Evolutionary conservation across 2,888 invertebrate genomes (phyloP), one percentile per base, ranked within the genome.

Genomic region (Drosophila aldrichi): DNA sequence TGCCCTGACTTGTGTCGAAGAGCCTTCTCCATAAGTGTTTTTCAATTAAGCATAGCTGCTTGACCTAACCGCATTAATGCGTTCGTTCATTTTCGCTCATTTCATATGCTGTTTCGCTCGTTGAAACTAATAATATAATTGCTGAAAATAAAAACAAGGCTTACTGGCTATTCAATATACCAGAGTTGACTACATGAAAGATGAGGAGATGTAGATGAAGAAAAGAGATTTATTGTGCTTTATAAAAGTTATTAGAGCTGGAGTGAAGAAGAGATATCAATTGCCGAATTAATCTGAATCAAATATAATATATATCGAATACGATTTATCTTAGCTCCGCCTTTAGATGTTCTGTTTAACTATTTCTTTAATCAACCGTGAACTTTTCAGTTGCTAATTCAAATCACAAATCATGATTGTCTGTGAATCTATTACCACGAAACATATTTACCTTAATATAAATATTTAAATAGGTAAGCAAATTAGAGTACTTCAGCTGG

Each of bases 1-100:
- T 71, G 52, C 61, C 62, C 67, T 52, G 76, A 67, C 76, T 85
- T 82, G 75, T 49, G 43, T 49, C 49, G 59, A 58, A 57, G 22
- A 65, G n/a, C 52, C 36, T 54, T 73, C 70, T 70, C 40, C 72
- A 70, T 74, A 84, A 84, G 88, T 84, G 84, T 79, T 85, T 84
- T 84, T 72, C 86, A 84, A 84, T 84, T 84, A 84, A 73, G 70
- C 51, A 55, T 71, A 78, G 66, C 57, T 55, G 65, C 70, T 65
- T 57, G 18, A 20, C 22, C 55, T 40, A 34, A 38, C 48, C 70
- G 43, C 74, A 77, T 52, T 36, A 22, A 36, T 16, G 22, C 51
- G 18, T 51, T 49, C 22, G 48, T 22, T 38, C 1, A 54, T 40
- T 41, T 54, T 57, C 49, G 48, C 70, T 87, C 80, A 85, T 88